Conservation (phyloP, 2,888 invertebrate genomes). For the Dryadula phaetusa region DNA sequence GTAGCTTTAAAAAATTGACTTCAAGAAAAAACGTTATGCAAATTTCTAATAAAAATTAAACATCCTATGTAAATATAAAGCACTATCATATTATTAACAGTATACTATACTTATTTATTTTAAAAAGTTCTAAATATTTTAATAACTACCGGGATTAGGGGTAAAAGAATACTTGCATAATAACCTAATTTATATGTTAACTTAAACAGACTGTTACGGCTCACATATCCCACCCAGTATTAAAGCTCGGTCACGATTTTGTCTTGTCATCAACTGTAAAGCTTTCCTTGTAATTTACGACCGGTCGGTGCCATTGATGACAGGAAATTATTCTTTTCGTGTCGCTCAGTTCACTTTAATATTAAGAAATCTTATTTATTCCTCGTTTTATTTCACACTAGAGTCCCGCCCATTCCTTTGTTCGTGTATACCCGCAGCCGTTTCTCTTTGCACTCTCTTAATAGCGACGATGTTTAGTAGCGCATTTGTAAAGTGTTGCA, state of each 20-base stretch:
- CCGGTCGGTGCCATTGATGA: constrained; percentile 56
- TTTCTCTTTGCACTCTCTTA: constrained; percentile 29
- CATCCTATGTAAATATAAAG: no score
- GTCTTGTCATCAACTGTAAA: constrained; percentile 49
- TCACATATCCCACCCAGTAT: constrained; percentile 46
- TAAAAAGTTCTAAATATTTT: not conserved
- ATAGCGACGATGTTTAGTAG: constrained; percentile 23
- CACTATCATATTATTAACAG: no score
- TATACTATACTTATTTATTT: not conserved
- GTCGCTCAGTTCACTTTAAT: constrained; percentile 54
- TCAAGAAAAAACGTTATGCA: no score
- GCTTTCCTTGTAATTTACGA: constrained; percentile 54
- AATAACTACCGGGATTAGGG: not conserved
- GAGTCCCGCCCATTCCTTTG: constrained; percentile 26
- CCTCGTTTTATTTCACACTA: constrained; percentile 25
- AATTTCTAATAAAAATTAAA: no score
- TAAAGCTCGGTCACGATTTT: constrained; percentile 50
- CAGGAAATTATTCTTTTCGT: constrained; percentile 67
- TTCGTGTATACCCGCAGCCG: constrained; percentile 12
- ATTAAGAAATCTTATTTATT: constrained; percentile 54
- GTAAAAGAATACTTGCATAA: constrained; percentile 11
- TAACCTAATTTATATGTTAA: constrained; percentile 33
- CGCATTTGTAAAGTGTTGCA: constrained; percentile 24
- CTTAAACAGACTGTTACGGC: constrained; percentile 21
- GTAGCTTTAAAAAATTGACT: not conserved